Evolutionary conservation across 2,113 vertebrate species (phyloP).

Genomic region (Otolemur garnettii): DNA sequence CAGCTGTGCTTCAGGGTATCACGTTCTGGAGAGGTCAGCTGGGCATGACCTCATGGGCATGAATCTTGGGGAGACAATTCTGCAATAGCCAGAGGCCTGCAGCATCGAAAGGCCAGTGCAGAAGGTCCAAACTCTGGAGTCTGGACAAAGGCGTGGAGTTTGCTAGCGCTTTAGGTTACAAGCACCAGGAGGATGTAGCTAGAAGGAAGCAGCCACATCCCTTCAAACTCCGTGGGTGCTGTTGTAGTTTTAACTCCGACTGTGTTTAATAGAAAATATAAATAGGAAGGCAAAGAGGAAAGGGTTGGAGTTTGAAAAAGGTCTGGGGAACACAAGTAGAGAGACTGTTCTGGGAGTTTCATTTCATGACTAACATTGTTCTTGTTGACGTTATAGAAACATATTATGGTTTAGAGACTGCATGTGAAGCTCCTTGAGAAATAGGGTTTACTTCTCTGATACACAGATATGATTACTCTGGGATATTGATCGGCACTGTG

Average conservation of each 20-base stretch:
- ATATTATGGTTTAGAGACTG: not conserved
- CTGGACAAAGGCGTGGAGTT: not conserved
- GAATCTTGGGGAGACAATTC: slow-evolving; percentile 59
- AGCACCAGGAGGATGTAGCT: not conserved
- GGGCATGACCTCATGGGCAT: slow-evolving; percentile 46
- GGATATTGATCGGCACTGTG: not conserved
- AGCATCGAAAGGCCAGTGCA: not conserved
- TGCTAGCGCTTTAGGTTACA: not conserved
- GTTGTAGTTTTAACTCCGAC: slow-evolving; percentile 5
- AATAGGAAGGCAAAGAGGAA: not conserved
- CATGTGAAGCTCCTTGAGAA: not conserved
- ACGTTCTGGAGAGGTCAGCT: slow-evolving; percentile 63
- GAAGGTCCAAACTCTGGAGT: not conserved
- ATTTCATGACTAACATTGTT: slow-evolving; percentile 57
- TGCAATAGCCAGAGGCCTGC: not conserved
- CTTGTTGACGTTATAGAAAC: not conserved
- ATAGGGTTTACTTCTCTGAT: slow-evolving; percentile 4
- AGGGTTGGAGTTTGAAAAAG: not conserved
- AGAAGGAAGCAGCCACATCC: not conserved
- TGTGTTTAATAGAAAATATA: not conserved
- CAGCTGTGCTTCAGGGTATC: slow-evolving; percentile 40
- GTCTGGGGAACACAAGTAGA: not conserved
- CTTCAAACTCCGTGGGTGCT: not conserved
- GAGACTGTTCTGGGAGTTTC: not conserved
- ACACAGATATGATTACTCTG: not conserved